A percentile compares a stretch with the other conserved stretches of the same genome.
These are phyloP conservation scores for Drosophila prolongata DNA, from an alignment of 2,888 invertebrate genomes.

Conservation along the genomic window DNA sequence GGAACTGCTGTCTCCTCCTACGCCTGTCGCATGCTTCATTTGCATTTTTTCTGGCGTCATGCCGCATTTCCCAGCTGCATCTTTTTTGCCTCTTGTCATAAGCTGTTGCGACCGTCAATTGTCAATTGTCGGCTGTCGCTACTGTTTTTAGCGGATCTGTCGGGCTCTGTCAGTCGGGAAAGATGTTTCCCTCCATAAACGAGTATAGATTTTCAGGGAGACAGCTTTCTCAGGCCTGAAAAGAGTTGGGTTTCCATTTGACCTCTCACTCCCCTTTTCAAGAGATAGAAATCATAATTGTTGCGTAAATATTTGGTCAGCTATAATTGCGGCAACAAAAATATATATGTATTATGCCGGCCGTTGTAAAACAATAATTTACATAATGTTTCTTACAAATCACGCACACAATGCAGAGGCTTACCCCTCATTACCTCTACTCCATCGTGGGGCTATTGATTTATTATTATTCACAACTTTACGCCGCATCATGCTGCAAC, in stretches of 20 bases:
- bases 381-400: slow-evolving; percentile 74
- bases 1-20: slow-evolving; percentile 61
- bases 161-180: slow-evolving; percentile 12
- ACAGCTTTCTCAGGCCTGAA: slow-evolving; percentile 7
- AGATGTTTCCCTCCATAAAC: slow-evolving; percentile 17
- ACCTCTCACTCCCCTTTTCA: slow-evolving; percentile 13
- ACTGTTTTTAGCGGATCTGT: slow-evolving; percentile 31
- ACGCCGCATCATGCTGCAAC: slow-evolving; percentile 71
- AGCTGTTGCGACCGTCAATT: slow-evolving; percentile 57
- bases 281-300: slow-evolving; percentile 73
- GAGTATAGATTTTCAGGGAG: background rate
- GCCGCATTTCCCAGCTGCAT: slow-evolving; percentile 48
- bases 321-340: slow-evolving; percentile 74
- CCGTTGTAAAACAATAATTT: slow-evolving; percentile 70
- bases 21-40: slow-evolving; percentile 73
- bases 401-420: slow-evolving; percentile 56
- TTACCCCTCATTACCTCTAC: slow-evolving; percentile 1
- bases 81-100: slow-evolving; percentile 59
- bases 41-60: slow-evolving; percentile 73
- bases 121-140: slow-evolving; percentile 56
- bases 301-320: slow-evolving; percentile 79
- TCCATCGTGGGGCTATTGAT: slow-evolving; percentile 60
- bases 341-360: slow-evolving; percentile 45
- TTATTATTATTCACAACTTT: slow-evolving; percentile 61
- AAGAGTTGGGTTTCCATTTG: slow-evolving; percentile 14